Conservation (phyloP, 2,113 vertebrate species). For the Eurystomus gularis region DNA sequence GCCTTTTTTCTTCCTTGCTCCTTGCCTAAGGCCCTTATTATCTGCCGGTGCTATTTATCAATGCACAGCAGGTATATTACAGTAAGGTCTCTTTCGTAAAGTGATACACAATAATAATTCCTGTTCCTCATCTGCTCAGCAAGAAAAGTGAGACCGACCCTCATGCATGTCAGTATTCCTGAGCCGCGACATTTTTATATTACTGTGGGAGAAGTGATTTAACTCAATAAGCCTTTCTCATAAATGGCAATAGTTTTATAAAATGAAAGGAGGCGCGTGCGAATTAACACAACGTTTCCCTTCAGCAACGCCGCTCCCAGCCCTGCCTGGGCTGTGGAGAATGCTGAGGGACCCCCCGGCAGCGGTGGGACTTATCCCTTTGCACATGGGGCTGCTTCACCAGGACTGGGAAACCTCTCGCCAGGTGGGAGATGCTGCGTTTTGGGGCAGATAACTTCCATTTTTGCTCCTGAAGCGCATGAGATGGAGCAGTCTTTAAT, state of each 20-base stretch:
- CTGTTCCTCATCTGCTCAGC: slow-evolving; percentile 30
- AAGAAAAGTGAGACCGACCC: slow-evolving; percentile 7
- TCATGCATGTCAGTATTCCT: not conserved
- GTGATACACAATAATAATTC: slow-evolving; percentile 2
- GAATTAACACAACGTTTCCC: not conserved
- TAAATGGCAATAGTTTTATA: not conserved
- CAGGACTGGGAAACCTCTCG: rapidly evolving
- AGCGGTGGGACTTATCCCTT: rapidly evolving
- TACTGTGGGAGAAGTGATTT: slow-evolving; percentile 25
- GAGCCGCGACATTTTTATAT: not conserved
- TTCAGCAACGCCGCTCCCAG: not conserved
- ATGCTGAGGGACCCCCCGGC: not conserved
- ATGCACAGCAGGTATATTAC: slow-evolving; percentile 45
- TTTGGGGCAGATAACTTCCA: not conserved
- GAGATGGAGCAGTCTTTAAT: not conserved
- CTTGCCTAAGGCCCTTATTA: slow-evolving; percentile 39
- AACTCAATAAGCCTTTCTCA: slow-evolving; percentile 13
- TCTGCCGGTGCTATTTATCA: slow-evolving; percentile 48
- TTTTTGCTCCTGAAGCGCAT: not conserved
- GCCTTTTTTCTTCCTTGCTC: not conserved
- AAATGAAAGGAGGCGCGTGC: not conserved
- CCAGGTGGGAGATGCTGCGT: rapidly evolving
- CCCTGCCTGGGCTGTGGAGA: not conserved
- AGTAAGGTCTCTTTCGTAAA: not conserved
- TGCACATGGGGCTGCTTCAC: too few species aligned